Evolutionary conservation across 2,797 vertebrate genomes (phyloP), one percentile per base, ranked within the genome.

Genomic region (Pygocentrus nattereri): DNA sequence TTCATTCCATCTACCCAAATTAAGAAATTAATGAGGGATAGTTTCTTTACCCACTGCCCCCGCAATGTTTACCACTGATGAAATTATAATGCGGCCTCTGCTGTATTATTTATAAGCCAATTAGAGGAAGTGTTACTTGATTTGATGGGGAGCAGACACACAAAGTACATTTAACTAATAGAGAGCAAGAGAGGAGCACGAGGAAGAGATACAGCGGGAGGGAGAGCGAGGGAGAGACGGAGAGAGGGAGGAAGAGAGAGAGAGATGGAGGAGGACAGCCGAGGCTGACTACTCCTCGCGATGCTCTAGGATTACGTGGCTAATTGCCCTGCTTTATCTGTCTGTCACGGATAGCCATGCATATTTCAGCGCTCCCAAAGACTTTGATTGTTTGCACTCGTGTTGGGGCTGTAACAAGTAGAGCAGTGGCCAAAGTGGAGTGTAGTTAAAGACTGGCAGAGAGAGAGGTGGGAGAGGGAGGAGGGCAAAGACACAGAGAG

Each of bases 111-210:
- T 97, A 99, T 99, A 95, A 99, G 94, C 97, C 98, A 99, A 99
- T 99, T 99, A 99, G 98, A 97, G 96, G 96, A 98, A 99, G 97
- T 99, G 97, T 99, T 99, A 97, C 97, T 98, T 98, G 97, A 98
- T 99, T 98, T 99, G 98, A 99, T 99, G 97, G 97, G 96, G 95
- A 97, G 96, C 95, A 96, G 96, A 96, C 95, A 96, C 96, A 97
- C 97, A 97, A 97, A 98, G 97, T 96, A 96, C 97, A 99, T 98
- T 98, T 99, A 99, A 97, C 98, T 99, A 99, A 99, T 98, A 96
- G 97, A 97, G 96, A 97, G 94, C 96, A 95, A 65, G 62, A 65
- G 62, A 65, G 62, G 30, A 65, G 62, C 31, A 31, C 62, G 31
- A 65, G 62, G 65, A 65, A 65, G 62, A 95, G 80, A 71, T 77